phyloP scores from a whole-genome alignment of 2,888 invertebrate species.

The Dromius quadrimaculatus region DNA sequence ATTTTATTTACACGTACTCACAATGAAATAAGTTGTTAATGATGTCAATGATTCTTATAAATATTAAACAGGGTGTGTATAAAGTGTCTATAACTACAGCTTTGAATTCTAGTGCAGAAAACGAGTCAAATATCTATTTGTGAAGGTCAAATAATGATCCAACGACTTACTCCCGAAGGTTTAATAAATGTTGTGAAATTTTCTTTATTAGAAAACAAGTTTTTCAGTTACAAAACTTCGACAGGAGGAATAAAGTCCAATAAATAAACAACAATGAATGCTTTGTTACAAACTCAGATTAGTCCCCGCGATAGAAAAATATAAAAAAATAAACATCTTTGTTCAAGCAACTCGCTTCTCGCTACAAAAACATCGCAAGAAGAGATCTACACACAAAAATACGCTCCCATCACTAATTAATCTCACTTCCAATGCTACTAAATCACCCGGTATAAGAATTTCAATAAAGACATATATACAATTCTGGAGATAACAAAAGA shows the following conservation, averaged over 20 bases:
- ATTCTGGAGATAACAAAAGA: slow-evolving; percentile 44
- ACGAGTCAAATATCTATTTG: too few species aligned
- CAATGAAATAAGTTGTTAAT: too few species aligned
- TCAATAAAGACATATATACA: slow-evolving; percentile 48
- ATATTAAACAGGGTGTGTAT: too few species aligned
- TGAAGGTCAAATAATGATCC: too few species aligned
- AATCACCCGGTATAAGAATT: slow-evolving; percentile 46
- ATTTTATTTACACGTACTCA: too few species aligned
- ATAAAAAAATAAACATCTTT: slow-evolving; percentile 39
- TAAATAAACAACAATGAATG: slow-evolving; percentile 35
- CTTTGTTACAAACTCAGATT: slow-evolving; percentile 25
- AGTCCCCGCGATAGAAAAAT: slow-evolving; percentile 29
- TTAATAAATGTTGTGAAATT: too few species aligned
- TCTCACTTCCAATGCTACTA: slow-evolving; percentile 33
- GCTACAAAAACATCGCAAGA: slow-evolving; percentile 26
- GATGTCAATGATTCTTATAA: too few species aligned
- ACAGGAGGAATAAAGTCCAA: slow-evolving; percentile 15
- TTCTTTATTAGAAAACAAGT: too few species aligned
- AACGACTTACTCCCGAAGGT: too few species aligned
- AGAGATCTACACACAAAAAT: slow-evolving; percentile 41
- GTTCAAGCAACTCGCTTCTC: slow-evolving; percentile 13
- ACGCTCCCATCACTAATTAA: slow-evolving; percentile 40
- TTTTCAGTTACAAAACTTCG: too few species aligned
- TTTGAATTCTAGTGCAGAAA: too few species aligned
- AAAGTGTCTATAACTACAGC: too few species aligned